Evolutionary conservation across 2,888 invertebrate genomes (phyloP), one percentile per base, ranked within the genome.

Genomic region (Plebejus argus): DNA sequence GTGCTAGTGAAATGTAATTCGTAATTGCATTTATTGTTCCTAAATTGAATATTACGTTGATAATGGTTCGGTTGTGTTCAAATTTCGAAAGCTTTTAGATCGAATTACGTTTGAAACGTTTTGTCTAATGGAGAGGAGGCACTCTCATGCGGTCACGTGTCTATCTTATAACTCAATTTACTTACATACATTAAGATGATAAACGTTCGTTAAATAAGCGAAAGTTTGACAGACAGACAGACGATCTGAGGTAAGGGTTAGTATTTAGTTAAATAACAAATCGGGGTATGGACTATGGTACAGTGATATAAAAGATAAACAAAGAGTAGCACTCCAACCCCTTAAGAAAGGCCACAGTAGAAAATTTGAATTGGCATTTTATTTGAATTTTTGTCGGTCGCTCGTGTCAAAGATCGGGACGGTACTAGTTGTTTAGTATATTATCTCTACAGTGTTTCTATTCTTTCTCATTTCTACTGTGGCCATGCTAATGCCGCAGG

Each of bases 51-150:
- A 66, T 33, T 6, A 66, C 66, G 66, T 66, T 66, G 28, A 18
- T 66, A 66, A 66, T 66, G 66, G 66, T 66, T 66, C 66, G 66
- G 66, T 66, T 66, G 28, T 66, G 66, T 66, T 66, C 28, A 33
- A 66, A 66, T 28, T 66, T 66, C 66, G 20, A 66, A 66, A 66
- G 66, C 66, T 66, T 66, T 66, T 66, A 66, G 28, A 66, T 66
- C 66, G 66, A 66, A 33, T 66, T 66, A 66, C 66, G 66, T 28
- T 66, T 7, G 61, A 18, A 66, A 66, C 28, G 18, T 66, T 66
- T 66, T 28, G 66, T 15, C 66, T 66, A 18, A 66, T 28, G 66
- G 66, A 23, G 28, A 33, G 66, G 28, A 33, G 66, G 18, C 7
- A 33, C 66, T 66, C 66, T 33, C 66, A 18, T 66, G 28, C 33